A percentile compares a stretch with the other conserved stretches of the same genome.
These are phyloP conservation scores for Colostygia pectinataria DNA, from an alignment of 2,888 invertebrate species.

Conservation along the genomic window DNA sequence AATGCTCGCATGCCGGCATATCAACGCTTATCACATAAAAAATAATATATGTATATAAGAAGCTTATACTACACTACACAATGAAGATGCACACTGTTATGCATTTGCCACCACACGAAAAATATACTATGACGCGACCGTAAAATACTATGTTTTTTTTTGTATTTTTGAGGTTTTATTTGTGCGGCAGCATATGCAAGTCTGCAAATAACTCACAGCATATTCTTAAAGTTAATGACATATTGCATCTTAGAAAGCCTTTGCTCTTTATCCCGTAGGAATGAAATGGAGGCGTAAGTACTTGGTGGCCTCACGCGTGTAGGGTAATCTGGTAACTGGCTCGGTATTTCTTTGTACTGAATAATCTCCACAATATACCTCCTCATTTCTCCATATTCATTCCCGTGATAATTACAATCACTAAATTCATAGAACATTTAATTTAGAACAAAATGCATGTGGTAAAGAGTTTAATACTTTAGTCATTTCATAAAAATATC, in stretches of 20 bases:
- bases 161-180: conserved; percentile 62
- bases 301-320: conserved; percentile 47
- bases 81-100: conserved; percentile 75
- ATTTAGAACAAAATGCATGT: conserved; percentile 61
- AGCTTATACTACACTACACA: conserved; percentile 80
- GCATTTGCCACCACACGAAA: conserved; percentile 79
- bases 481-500: conserved; percentile 79
- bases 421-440: conserved; percentile 50
- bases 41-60: conserved; percentile 78
- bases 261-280: conserved; percentile 51
- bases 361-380: conserved; percentile 44
- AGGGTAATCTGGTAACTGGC: conserved; percentile 79
- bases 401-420: conserved; percentile 52
- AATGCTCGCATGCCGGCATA: conserved; percentile 81
- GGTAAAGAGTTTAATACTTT: conserved; percentile 75
- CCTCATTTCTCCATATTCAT: conserved; percentile 56
- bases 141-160: conserved; percentile 56
- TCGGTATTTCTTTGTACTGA: conserved; percentile 73
- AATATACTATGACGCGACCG: conserved; percentile 59
- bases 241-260: conserved; percentile 61
- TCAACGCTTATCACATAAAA: conserved; percentile 83
- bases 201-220: conserved; percentile 74
- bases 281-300: conserved; percentile 53
- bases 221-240: conserved; percentile 66
- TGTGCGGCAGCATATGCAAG: conserved; percentile 80